Percentiles rank a stretch among this genome's conserved stretches.
Conservation (phyloP, 2,797 vertebrate genomes). For the Triplophysa yarkandensis region DNA sequence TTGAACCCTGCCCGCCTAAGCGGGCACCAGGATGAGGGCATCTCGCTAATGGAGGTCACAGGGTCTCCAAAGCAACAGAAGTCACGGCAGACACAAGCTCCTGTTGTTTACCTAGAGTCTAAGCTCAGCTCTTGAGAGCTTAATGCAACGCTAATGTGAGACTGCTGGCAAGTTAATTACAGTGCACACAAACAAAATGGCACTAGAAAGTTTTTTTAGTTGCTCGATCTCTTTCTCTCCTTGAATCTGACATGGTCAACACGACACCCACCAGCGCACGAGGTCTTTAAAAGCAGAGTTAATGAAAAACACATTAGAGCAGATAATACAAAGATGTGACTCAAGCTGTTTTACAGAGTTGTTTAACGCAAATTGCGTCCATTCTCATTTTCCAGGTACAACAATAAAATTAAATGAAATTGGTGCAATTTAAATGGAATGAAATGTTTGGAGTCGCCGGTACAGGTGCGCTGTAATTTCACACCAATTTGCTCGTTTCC, state of each 20-base stretch:
- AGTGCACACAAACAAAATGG: slow-evolving; percentile 53
- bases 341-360: slow-evolving; percentile 21
- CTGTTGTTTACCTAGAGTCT: slow-evolving; percentile 57
- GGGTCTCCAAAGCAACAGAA: slow-evolving; percentile 40
- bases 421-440: slow-evolving; percentile 9
- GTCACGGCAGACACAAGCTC: slow-evolving; percentile 39
- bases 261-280: slow-evolving; percentile 43
- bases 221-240: slow-evolving; percentile 35
- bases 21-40: slow-evolving; percentile 15
- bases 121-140: slow-evolving; percentile 47
- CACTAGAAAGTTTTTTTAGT: slow-evolving; percentile 48
- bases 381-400: neutral
- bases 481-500: neutral
- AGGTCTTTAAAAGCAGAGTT: slow-evolving; percentile 36
- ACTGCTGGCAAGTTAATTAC: slow-evolving; percentile 61
- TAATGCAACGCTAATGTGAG: slow-evolving; percentile 55
- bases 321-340: slow-evolving; percentile 33
- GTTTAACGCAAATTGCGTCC: neutral
- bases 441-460: slow-evolving; percentile 17
- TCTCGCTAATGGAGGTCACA: slow-evolving; percentile 50
- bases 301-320: slow-evolving; percentile 59
- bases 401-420: slow-evolving; percentile 3
- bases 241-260: slow-evolving; percentile 49
- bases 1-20: slow-evolving; percentile 25
- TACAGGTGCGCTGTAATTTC: slow-evolving; percentile 20